phyloP scores from a whole-genome alignment of 2,888 invertebrate species.

The Ischnus inquisitorius region DNA sequence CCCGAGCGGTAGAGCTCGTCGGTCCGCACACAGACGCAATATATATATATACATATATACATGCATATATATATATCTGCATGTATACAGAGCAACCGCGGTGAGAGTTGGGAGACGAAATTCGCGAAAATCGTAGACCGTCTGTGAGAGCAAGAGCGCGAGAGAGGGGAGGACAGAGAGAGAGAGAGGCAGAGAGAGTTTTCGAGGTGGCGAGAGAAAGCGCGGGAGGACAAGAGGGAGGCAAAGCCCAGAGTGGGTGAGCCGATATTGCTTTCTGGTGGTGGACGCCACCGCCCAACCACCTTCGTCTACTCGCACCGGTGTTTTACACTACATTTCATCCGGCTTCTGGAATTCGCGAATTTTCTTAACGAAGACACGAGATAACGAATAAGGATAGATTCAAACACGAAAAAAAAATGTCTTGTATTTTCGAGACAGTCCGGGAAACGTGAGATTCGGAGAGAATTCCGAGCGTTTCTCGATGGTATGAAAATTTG shows the following conservation, averaged over 20 bases:
- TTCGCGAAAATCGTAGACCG: constrained; percentile 61
- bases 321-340: constrained; percentile 17
- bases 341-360: background rate
- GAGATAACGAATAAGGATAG: background rate
- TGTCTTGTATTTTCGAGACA: too few species aligned
- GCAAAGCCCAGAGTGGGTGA: constrained; percentile 74
- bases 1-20: constrained; percentile 68
- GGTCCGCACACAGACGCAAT: constrained; percentile 34
- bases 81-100: constrained; percentile 18
- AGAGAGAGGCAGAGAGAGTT: constrained; percentile 57
- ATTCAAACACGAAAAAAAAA: background rate
- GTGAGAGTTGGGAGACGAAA: constrained; percentile 61
- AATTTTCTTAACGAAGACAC: background rate
- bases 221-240: constrained; percentile 68
- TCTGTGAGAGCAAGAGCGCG: constrained; percentile 55
- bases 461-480: too few species aligned
- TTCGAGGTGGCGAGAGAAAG: constrained; percentile 71
- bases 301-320: constrained; percentile 25
- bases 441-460: too few species aligned
- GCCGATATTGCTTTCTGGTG: constrained; percentile 72
- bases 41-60: constrained; percentile 63
- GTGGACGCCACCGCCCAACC: constrained; percentile 60
- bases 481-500: too few species aligned
- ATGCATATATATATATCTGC: too few species aligned
- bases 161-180: constrained; percentile 57